Conservation (phyloP, 2,113 vertebrate genomes). For the Elanus axillaris region DNA sequence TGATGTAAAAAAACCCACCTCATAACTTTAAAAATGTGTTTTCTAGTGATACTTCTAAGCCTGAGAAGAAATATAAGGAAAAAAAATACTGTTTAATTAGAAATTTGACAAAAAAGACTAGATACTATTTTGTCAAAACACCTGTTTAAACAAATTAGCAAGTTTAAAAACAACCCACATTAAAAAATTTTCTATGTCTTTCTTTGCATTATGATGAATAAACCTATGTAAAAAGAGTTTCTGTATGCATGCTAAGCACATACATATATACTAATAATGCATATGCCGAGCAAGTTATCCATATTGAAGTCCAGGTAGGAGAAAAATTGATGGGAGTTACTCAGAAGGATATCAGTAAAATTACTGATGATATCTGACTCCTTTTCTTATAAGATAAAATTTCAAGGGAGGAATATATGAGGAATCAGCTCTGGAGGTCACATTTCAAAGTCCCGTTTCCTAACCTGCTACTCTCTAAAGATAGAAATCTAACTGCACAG, state of each 20-base stretch:
- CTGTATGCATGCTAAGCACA: fast-evolving
- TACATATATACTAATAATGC: not conserved
- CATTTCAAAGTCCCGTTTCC: not conserved
- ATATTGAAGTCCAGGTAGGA: not conserved
- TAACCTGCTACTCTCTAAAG: not conserved
- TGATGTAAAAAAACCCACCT: not conserved
- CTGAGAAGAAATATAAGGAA: not conserved
- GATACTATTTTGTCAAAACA: not conserved
- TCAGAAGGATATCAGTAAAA: not conserved
- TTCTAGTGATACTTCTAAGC: not conserved
- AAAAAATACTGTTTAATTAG: not conserved
- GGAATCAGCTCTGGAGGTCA: not conserved
- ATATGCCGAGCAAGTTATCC: not conserved
- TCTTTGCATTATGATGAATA: not conserved
- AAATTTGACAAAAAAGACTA: not conserved
- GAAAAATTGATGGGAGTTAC: not conserved
- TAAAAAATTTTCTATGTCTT: fast-evolving
- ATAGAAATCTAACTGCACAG: not conserved
- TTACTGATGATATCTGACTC: not conserved
- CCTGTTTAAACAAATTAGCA: not conserved
- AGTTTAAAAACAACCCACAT: not conserved
- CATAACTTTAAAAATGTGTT: not conserved
- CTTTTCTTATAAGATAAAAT: not conserved
- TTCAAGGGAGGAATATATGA: not conserved
- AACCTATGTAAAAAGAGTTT: not conserved